Evolutionary conservation across 2,888 invertebrate genomes (phyloP), one percentile per base, ranked within the genome.

Genomic region (Apotomis capreana): DNA sequence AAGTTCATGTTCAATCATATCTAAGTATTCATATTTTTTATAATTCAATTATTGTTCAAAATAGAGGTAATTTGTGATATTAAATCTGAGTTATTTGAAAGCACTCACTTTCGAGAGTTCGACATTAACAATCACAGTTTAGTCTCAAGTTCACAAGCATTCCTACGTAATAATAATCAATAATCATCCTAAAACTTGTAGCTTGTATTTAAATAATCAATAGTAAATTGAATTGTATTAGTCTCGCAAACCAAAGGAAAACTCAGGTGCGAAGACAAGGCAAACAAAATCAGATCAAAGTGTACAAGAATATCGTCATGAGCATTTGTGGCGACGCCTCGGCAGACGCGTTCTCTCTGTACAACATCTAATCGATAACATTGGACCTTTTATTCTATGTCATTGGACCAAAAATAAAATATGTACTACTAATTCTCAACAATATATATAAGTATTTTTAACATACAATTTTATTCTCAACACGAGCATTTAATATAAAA

Each of bases 401-500:
- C 80, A 81, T 82, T 88, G 86, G 91, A 87, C 91, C 90, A 89
- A 90, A 89, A 91, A 90, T 91, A 92, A 91, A 92, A 71, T 71
- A 71, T 71, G 71, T 90, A 89, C 88, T 86, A 89, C 81, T 82
- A 90, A 85, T 84, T 87, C 82, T 91, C 89, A 91, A 92, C 91
- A 91, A 88, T 89, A 86, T 80, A 88, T 87, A 87, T 87, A 72
- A 72, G 62, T 72, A 58, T 70, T 76, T 75, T 75, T 76, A 80
- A 82, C 81, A 79, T 82, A 80, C 79, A 76, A 62, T 68, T 64
- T 79, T 78, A 77, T 83, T 80, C 81, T 83, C 86, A 87, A 82
- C 84, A 83, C 86, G 85, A 87, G 86, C 81, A 80, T 84, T 74
- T 74, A 76, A 81, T 84, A 83, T 82, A 85, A 83, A 85, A 78